phyloP scores from a whole-genome alignment of 2,113 vertebrate species.

The Delphinapterus leucas region DNA sequence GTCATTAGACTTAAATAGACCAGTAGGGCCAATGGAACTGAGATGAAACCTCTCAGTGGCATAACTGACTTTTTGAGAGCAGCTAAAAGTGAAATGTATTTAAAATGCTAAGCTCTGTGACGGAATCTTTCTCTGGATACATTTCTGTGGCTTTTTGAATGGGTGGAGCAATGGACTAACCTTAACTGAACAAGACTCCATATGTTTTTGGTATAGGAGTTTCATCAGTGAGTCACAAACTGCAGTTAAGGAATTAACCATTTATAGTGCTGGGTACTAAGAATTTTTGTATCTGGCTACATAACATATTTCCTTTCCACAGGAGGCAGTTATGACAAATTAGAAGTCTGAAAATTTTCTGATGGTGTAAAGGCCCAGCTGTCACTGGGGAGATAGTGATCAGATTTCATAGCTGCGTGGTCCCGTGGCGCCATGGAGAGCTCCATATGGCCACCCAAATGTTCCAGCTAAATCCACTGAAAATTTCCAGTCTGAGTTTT shows the following conservation, averaged over 20 bases:
- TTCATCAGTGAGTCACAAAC: slow-evolving; percentile 74
- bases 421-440: slow-evolving; percentile 96
- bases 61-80: background rate
- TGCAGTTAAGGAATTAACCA: slow-evolving; percentile 77
- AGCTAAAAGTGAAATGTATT: slow-evolving; percentile 44
- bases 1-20: background rate
- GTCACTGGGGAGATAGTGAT: slow-evolving; percentile 98
- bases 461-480: slow-evolving; percentile 92
- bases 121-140: slow-evolving; percentile 34
- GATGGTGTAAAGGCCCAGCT: slow-evolving; percentile 99
- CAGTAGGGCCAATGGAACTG: background rate
- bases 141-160: slow-evolving; percentile 42
- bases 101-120: slow-evolving; percentile 30
- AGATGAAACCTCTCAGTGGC: background rate
- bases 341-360: slow-evolving; percentile 99
- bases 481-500: slow-evolving; percentile 81
- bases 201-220: slow-evolving; percentile 48
- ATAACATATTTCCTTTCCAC: slow-evolving; percentile 99
- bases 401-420: slow-evolving; percentile 98
- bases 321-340: slow-evolving; percentile 99
- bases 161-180: background rate
- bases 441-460: slow-evolving; percentile 99
- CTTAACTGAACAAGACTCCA: slow-evolving; percentile 52
- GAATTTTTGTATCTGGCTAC: slow-evolving; percentile 87
- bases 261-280: slow-evolving; percentile 81